phyloP scores from a whole-genome alignment of 2,797 vertebrate species.

The Macrochelys suwanniensis region DNA sequence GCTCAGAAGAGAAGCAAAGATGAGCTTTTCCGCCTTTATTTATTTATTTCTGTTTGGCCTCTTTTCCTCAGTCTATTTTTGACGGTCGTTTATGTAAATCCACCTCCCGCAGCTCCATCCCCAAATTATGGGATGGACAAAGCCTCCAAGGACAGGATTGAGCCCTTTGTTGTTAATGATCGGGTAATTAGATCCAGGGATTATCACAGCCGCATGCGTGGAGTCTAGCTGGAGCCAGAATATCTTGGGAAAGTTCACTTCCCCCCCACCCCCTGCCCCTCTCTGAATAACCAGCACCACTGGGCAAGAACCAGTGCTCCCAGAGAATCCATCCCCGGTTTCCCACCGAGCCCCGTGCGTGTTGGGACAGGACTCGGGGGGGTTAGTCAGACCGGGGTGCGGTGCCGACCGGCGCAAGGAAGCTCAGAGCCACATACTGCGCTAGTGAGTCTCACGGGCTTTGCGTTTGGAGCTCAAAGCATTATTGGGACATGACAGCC shows the following conservation, averaged over 20 bases:
- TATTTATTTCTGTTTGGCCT: background rate
- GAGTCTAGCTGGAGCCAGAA: background rate
- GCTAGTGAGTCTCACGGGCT: background rate
- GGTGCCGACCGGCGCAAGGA: background rate
- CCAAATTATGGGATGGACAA: background rate
- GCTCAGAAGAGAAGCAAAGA: conserved; percentile 41
- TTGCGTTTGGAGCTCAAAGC: background rate
- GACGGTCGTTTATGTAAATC: background rate
- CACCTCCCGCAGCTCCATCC: background rate
- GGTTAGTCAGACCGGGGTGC: background rate
- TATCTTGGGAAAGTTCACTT: background rate
- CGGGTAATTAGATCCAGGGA: background rate
- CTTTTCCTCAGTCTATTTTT: background rate
- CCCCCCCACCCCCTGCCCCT: background rate
- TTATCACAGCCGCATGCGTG: background rate
- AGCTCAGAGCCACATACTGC: background rate
- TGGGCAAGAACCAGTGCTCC: background rate
- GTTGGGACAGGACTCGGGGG: background rate
- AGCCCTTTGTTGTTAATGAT: background rate
- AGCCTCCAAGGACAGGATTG: too few species aligned
- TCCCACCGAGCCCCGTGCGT: background rate
- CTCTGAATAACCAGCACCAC: background rate
- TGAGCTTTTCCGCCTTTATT: background rate
- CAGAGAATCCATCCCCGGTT: background rate
- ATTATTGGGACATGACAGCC: background rate